These are phyloP conservation scores for Microcebus griseorufus DNA, from an alignment of 2,113 vertebrate species.

Conservation along the genomic window DNA sequence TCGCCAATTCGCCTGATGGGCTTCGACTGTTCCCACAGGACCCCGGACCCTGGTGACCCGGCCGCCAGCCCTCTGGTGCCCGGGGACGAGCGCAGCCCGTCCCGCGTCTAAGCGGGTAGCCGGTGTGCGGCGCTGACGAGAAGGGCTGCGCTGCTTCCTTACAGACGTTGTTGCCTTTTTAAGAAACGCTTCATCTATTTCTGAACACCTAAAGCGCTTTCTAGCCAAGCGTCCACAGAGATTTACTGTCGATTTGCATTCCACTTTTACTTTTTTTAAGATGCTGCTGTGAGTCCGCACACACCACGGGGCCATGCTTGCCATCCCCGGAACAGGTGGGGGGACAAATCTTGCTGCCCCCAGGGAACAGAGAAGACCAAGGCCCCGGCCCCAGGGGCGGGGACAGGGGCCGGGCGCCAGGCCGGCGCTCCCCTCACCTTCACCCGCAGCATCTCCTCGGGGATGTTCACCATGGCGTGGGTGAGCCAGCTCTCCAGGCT, in stretches of 20 bases:
- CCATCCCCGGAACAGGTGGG: not conserved
- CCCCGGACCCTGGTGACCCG: not conserved
- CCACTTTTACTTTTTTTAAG: not conserved
- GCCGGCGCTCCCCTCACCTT: constrained; percentile 85
- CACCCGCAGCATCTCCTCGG: constrained; percentile 94
- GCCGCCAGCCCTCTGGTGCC: not conserved
- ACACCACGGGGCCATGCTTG: not conserved
- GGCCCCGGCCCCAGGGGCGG: not conserved
- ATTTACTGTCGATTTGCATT: not conserved
- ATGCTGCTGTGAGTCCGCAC: not conserved
- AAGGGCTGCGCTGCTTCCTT: not conserved
- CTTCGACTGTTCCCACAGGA: not conserved
- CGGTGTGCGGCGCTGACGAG: not conserved
- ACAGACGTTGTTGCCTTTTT: not conserved
- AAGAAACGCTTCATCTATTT: not conserved
- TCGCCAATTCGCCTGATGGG: not conserved
- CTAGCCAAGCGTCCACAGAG: not conserved
- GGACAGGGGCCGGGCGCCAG: not conserved
- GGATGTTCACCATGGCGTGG: constrained; percentile 95
- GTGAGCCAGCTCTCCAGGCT: constrained; percentile 95
- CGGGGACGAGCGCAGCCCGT: not conserved
- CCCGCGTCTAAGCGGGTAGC: too few species aligned
- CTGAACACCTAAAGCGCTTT: not conserved
- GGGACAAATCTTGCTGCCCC: not conserved
- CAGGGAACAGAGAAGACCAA: too few species aligned